Percentiles rank a stretch among this genome's conserved stretches.
Conservation (phyloP, 2,888 invertebrate genomes). For the Brachypalpus laphriformis region DNA sequence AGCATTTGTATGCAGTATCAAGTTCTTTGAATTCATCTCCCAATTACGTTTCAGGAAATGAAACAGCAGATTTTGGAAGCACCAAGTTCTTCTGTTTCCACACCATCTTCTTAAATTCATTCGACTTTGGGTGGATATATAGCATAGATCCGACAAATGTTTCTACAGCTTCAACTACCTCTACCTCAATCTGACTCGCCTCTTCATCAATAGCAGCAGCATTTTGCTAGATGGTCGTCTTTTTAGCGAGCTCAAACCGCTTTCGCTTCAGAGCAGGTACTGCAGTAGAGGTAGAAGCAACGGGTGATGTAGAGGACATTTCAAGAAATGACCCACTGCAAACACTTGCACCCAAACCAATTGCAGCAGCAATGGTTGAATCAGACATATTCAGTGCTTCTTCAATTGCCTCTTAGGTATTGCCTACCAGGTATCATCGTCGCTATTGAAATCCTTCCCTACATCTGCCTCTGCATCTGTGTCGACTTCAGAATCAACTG, state of each 20-base stretch:
- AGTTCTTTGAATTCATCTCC: too few species aligned
- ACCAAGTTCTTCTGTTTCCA: too few species aligned
- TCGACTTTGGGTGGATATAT: too few species aligned
- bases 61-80: too few species aligned
- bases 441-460: constrained; percentile 18
- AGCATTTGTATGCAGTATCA: too few species aligned
- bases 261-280: constrained; percentile 12
- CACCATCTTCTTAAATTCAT: too few species aligned
- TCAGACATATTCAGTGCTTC: constrained; percentile 14
- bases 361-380: too few species aligned
- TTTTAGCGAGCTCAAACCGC: constrained; percentile 25
- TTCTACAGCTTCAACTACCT: not conserved
- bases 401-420: too few species aligned
- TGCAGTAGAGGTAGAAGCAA: constrained; percentile 19
- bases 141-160: constrained; percentile 51
- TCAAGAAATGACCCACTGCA: constrained; percentile 14
- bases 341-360: constrained; percentile 19
- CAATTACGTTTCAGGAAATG: too few species aligned
- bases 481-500: constrained; percentile 50
- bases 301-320: constrained; percentile 22
- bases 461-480: constrained; percentile 39
- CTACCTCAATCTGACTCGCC: not conserved
- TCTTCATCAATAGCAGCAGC: not conserved
- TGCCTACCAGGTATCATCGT: constrained; percentile 19
- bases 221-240: not conserved